Evolutionary conservation across 2,888 invertebrate genomes (phyloP).

Genomic region (Dynastes hyllus): DNA sequence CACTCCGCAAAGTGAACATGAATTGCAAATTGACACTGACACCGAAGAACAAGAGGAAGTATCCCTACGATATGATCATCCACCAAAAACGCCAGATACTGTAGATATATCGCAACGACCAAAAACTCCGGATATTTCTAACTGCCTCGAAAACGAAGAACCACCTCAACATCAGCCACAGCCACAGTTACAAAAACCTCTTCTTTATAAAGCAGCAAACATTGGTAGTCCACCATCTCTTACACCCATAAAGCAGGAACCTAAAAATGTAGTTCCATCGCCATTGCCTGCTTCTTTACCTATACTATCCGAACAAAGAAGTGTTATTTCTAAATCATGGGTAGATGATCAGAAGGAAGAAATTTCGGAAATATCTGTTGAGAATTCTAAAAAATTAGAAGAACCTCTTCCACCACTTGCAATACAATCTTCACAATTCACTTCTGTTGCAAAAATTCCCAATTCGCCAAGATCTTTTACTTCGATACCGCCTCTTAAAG

Average conservation of each 20-base stretch:
- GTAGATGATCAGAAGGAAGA: constrained; percentile 40
- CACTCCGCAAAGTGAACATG: constrained; percentile 89
- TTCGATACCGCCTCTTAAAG: constrained; percentile 48
- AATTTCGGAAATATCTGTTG: constrained; percentile 2
- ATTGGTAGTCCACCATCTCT: constrained; percentile 68
- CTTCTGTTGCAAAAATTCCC: constrained; percentile 31
- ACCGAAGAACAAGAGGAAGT: constrained; percentile 83
- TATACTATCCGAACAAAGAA: constrained; percentile 47
- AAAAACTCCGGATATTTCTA: constrained; percentile 75
- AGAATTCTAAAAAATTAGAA: constrained; percentile 22
- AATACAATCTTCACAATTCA: constrained; percentile 43
- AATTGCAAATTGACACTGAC: constrained; percentile 89
- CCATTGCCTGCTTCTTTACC: constrained; percentile 23
- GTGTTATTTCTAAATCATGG: constrained; percentile 54
- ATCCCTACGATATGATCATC: constrained; percentile 70
- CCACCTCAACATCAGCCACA: constrained; percentile 15
- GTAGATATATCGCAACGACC: constrained; percentile 73
- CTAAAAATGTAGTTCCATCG: constrained; percentile 46
- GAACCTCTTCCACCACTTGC: constrained; percentile 39
- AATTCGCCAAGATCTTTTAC: constrained; percentile 42
- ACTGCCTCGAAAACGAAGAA: constrained; percentile 71
- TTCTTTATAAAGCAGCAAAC: constrained; percentile 57
- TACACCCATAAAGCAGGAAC: constrained; percentile 65
- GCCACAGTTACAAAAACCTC: constrained; percentile 47
- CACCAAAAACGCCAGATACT: constrained; percentile 70